These are phyloP conservation scores for Mactromeris polynyma DNA, from an alignment of 2,888 invertebrate species.

Conservation along the genomic window DNA sequence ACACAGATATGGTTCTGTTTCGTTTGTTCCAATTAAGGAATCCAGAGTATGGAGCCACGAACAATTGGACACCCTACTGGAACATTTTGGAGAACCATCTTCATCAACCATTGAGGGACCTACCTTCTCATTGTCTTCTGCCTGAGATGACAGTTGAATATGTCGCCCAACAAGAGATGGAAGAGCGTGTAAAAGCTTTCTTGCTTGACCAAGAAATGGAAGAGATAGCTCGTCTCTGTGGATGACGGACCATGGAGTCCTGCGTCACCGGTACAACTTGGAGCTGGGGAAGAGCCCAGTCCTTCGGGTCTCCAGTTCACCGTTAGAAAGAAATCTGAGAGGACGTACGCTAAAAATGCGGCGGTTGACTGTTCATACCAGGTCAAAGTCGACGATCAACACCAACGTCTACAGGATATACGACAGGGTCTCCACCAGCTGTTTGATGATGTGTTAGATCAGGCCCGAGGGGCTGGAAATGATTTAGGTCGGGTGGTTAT, in stretches of 20 bases:
- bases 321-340: slow-evolving; percentile 37
- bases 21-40: slow-evolving; percentile 30
- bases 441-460: slow-evolving; percentile 41
- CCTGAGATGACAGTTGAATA: no score
- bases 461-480: slow-evolving; percentile 40
- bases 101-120: no score
- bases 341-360: slow-evolving; percentile 43
- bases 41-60: neutral
- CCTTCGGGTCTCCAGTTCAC: slow-evolving; percentile 32
- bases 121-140: neutral
- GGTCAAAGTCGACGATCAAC: slow-evolving; percentile 39
- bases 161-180: no score
- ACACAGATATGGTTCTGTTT: neutral
- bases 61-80: slow-evolving; percentile 5
- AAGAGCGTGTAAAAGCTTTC: slow-evolving; percentile 26
- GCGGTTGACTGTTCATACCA: slow-evolving; percentile 49
- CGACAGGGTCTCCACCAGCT: slow-evolving; percentile 35
- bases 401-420: slow-evolving; percentile 36
- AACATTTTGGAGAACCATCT: no score
- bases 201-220: slow-evolving; percentile 52
- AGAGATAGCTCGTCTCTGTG: slow-evolving; percentile 8
- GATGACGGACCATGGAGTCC: slow-evolving; percentile 40
- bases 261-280: neutral
- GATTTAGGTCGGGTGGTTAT: slow-evolving; percentile 53
- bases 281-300: neutral